Evolutionary conservation across 2,113 vertebrate species (phyloP).

Genomic region (Silurus glanis): DNA sequence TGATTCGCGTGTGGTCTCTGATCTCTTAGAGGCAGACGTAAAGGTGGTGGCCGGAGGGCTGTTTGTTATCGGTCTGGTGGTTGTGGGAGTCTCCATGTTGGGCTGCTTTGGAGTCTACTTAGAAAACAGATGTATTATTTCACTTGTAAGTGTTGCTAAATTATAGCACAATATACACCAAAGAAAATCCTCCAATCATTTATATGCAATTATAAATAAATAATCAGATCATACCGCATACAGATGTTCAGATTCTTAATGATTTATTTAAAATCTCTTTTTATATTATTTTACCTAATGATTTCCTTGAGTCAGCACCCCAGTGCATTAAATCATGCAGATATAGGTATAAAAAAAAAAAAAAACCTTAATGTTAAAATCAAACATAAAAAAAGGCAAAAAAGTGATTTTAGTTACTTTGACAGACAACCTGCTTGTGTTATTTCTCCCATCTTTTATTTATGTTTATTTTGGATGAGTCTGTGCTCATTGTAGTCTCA

Average conservation of each 20-base stretch:
- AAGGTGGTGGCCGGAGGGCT: conserved; percentile 53
- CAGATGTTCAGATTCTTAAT: background rate
- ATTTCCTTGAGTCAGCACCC: background rate
- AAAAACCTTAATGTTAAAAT: background rate
- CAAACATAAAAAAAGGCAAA: background rate
- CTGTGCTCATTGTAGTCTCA: background rate
- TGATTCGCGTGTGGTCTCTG: conserved; percentile 23
- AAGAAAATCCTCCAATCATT: too few relatives aligned
- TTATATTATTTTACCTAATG: background rate
- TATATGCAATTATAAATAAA: background rate
- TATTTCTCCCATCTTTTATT: background rate
- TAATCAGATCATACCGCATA: background rate
- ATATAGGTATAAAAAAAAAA: background rate
- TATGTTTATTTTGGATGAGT: background rate
- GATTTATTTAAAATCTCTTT: background rate
- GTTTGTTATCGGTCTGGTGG: conserved; percentile 55
- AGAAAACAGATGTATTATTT: conserved; percentile 51
- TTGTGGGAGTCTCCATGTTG: conserved; percentile 46
- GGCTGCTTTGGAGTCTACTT: conserved; percentile 51
- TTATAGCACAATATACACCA: background rate
- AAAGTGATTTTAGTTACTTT: background rate
- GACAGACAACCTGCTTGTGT: background rate
- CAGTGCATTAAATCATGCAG: background rate
- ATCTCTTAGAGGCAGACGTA: conserved; percentile 40
- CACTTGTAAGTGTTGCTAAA: conserved; percentile 48